Conservation (phyloP, 2,888 invertebrate genomes). For the Lapara coniferarum region DNA sequence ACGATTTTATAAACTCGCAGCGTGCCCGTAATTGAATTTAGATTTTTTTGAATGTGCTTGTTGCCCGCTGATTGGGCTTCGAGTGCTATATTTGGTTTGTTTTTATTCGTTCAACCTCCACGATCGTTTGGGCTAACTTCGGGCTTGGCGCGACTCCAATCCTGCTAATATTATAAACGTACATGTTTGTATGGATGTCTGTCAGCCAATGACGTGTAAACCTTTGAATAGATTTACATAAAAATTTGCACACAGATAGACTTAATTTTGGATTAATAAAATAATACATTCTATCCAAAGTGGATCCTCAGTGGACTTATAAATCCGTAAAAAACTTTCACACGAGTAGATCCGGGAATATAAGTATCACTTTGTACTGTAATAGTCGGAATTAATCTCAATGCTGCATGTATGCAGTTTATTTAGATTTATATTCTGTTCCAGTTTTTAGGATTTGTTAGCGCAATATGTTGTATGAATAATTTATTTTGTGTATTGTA, state of each 20-base stretch:
- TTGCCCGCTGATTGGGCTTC: slow-evolving; percentile 42
- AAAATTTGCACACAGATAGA: too few relatives aligned
- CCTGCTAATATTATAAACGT: too few relatives aligned
- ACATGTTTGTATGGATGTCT: too few relatives aligned
- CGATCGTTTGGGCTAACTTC: slow-evolving; percentile 13
- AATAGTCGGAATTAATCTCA: slow-evolving; percentile 21
- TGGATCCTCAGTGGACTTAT: too few relatives aligned
- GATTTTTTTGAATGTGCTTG: slow-evolving; percentile 34
- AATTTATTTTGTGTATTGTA: neutral
- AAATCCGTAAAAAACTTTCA: too few relatives aligned
- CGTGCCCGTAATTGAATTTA: slow-evolving; percentile 42
- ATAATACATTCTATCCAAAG: too few relatives aligned
- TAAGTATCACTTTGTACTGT: neutral
- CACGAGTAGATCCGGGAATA: too few relatives aligned
- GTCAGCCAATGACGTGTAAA: too few relatives aligned
- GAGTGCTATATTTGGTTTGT: slow-evolving; percentile 34
- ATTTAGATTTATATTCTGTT: slow-evolving; percentile 16
- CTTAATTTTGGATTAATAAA: too few relatives aligned
- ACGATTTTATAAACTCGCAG: slow-evolving; percentile 37
- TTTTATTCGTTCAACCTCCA: slow-evolving; percentile 27
- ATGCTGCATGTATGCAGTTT: slow-evolving; percentile 10
- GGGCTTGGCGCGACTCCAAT: slow-evolving; percentile 18
- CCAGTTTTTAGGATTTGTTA: slow-evolving; percentile 10
- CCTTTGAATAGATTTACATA: too few relatives aligned
- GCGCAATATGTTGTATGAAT: neutral